Evolutionary conservation across 2,888 invertebrate species (phyloP).

Genomic region (Brassicogethes aeneus): DNA sequence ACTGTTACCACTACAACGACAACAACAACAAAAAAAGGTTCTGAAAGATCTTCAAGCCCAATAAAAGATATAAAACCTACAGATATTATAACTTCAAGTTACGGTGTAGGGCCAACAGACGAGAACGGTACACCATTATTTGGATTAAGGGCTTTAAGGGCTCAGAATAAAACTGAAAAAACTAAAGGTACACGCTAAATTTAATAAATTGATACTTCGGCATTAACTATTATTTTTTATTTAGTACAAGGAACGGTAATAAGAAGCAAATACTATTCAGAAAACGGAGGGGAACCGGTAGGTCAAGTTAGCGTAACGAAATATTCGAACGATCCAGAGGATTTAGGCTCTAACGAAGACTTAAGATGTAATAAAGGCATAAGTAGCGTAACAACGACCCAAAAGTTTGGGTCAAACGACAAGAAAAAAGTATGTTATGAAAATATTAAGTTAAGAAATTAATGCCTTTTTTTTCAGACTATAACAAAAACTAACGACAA

Average conservation of each 20-base stretch:
- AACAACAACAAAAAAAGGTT: conserved; percentile 17
- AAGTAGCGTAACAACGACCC: conserved; percentile 37
- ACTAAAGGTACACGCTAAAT: conserved; percentile 49
- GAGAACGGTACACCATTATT: conserved; percentile 71
- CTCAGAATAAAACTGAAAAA: conserved; percentile 49
- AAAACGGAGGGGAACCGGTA: conserved; percentile 59
- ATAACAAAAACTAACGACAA: conserved; percentile 27
- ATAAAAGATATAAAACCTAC: conserved; percentile 39
- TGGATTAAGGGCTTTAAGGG: conserved; percentile 64
- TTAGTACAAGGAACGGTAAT: conserved; percentile 65
- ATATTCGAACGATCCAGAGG: conserved; percentile 57
- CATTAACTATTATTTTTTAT: conserved; percentile 7
- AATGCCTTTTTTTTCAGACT: conserved; percentile 19
- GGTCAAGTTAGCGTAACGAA: conserved; percentile 62
- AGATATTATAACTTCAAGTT: conserved; percentile 69
- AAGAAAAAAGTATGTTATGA: conserved; percentile 22
- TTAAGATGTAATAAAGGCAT: conserved; percentile 24
- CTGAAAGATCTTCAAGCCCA: conserved; percentile 34
- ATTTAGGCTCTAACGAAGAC: conserved; percentile 34
- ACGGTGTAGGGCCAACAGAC: conserved; percentile 75
- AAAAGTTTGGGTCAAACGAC: conserved; percentile 36
- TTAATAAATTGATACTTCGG: conserved; percentile 1
- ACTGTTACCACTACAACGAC: conserved; percentile 14
- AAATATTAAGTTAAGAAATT: conserved; percentile 3
- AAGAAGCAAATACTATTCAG: conserved; percentile 57